Conservation (phyloP, 2,113 vertebrate genomes). For the Rhagologus leucostigma region DNA sequence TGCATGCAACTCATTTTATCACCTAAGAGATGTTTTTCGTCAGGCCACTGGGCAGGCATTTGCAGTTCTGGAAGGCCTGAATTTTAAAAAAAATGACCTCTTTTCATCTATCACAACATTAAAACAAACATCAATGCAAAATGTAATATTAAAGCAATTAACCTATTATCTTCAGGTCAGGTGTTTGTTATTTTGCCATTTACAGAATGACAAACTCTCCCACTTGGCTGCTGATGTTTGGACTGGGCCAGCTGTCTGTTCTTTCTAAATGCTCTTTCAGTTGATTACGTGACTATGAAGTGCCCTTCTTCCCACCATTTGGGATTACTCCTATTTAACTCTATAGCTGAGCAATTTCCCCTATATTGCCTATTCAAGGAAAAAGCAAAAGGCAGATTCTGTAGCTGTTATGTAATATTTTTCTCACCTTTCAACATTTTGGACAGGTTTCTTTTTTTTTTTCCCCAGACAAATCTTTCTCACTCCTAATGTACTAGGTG, state of each 20-base stretch:
- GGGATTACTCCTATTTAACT: slow-evolving; percentile 6
- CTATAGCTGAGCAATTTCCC: neutral
- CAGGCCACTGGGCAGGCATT: slow-evolving; percentile 35
- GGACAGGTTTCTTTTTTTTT: neutral
- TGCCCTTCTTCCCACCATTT: neutral
- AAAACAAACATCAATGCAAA: slow-evolving; percentile 47
- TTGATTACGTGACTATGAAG: slow-evolving; percentile 20
- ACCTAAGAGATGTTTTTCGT: slow-evolving; percentile 63
- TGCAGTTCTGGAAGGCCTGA: slow-evolving; percentile 38
- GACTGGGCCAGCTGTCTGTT: slow-evolving; percentile 44
- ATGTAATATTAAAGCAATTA: slow-evolving; percentile 66
- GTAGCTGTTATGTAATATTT: neutral
- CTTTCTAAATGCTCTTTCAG: slow-evolving; percentile 42
- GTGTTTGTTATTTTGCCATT: slow-evolving; percentile 42
- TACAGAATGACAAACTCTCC: slow-evolving; percentile 44
- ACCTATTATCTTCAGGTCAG: slow-evolving; percentile 59
- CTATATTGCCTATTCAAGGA: neutral
- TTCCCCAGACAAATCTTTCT: neutral
- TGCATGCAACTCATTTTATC: slow-evolving; percentile 70
- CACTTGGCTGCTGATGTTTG: slow-evolving; percentile 28
- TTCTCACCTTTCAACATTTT: neutral
- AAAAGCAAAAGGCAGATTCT: neutral
- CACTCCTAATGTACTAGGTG: neutral
- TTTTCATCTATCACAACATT: slow-evolving; percentile 32
- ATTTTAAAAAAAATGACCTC: neutral